Conservation (phyloP, 2,113 vertebrate genomes). For the Trichechus manatus region DNA sequence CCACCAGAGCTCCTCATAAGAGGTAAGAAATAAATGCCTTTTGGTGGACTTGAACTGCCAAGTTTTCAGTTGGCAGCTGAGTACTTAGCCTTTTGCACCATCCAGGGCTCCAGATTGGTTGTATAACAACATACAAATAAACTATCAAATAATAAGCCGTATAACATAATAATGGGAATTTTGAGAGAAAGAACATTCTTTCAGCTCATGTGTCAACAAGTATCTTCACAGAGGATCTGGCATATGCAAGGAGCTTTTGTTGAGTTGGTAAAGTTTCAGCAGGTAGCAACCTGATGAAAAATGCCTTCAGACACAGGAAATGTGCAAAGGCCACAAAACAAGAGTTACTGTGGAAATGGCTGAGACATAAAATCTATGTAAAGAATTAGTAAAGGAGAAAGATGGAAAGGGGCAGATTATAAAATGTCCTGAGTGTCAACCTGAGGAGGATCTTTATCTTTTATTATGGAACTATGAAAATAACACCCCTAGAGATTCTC, state of each 20-base stretch:
- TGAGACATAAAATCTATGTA: neutral
- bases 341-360: neutral
- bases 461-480: neutral
- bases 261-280: neutral
- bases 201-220: neutral
- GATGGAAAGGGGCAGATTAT: neutral
- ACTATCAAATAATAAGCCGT: neutral
- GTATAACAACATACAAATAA: neutral
- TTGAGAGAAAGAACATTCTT: neutral
- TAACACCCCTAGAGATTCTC: neutral
- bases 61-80: neutral
- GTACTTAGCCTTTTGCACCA: neutral
- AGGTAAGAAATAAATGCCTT: neutral
- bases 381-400: neutral
- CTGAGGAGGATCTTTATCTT: neutral
- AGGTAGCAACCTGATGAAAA: no score
- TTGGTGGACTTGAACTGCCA: neutral
- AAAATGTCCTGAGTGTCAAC: neutral
- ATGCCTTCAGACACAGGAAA: neutral
- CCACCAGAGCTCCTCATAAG: no score
- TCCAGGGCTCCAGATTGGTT: neutral
- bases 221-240: neutral
- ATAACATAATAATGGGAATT: neutral
- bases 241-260: fast-evolving
- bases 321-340: neutral